Conservation (phyloP, 2,113 vertebrate species). For the Prionailurus bengalensis region DNA sequence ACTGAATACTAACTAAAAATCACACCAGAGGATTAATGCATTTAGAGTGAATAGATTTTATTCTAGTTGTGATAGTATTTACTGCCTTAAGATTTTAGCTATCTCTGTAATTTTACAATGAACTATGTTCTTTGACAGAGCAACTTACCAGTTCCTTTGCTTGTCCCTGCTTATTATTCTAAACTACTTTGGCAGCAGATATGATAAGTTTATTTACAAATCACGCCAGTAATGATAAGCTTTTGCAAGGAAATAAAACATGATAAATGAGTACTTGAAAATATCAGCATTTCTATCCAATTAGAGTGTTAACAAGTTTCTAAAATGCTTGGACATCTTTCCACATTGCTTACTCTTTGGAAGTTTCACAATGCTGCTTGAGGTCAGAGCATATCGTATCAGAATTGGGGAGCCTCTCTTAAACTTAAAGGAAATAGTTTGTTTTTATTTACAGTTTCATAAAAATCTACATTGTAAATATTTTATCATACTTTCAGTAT, state of each 20-base stretch:
- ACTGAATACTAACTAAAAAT: neutral
- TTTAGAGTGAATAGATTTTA: neutral
- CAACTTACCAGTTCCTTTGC: neutral
- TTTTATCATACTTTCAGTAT: slow-evolving; percentile 18
- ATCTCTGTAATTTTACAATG: neutral
- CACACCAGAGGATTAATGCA: neutral
- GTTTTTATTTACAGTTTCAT: neutral
- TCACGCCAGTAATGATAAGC: neutral
- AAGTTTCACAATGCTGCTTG: neutral
- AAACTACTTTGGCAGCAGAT: neutral
- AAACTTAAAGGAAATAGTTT: neutral
- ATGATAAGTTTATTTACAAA: neutral
- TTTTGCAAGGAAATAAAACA: slow-evolving; percentile 46
- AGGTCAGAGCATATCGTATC: neutral
- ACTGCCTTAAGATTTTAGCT: neutral
- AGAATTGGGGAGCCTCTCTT: neutral
- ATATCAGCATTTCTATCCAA: neutral
- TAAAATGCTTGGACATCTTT: neutral
- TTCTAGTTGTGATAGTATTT: neutral
- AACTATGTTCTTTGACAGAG: neutral
- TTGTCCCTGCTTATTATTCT: neutral
- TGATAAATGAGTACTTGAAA: neutral
- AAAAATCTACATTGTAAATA: neutral
- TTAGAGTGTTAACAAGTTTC: neutral
- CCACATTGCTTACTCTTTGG: neutral